phyloP scores from a whole-genome alignment of 2,797 vertebrate species.

The Anolis apletophallus region DNA sequence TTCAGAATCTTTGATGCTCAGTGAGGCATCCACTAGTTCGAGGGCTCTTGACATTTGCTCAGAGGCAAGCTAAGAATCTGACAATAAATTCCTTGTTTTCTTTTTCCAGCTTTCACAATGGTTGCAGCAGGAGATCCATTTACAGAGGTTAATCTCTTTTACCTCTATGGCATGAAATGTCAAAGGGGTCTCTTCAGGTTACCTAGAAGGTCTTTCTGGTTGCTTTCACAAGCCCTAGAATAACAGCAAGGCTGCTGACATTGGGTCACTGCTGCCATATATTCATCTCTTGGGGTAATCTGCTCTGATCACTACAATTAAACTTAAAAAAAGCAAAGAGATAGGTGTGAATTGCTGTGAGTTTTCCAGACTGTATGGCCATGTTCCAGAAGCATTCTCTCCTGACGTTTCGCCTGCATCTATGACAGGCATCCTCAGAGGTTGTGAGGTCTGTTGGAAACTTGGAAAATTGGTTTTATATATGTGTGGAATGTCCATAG shows the following conservation, averaged over 20 bases:
- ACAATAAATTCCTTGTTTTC: not conserved
- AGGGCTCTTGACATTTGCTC: not conserved
- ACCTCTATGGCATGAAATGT: slow-evolving; percentile 10
- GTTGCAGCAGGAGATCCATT: not conserved
- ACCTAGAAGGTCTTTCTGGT: not conserved
- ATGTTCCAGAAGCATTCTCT: no score
- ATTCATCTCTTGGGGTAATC: not conserved
- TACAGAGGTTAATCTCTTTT: not conserved
- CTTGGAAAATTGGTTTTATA: no score
- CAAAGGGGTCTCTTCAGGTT: not conserved
- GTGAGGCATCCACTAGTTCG: not conserved
- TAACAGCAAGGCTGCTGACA: not conserved
- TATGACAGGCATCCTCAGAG: no score
- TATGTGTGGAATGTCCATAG: no score
- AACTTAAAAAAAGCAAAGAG: slow-evolving; percentile 2
- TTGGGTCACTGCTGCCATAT: not conserved
- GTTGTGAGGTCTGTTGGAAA: no score
- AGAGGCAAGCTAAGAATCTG: slow-evolving; percentile 10
- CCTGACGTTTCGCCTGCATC: no score
- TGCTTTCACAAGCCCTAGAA: not conserved
- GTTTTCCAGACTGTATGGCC: no score
- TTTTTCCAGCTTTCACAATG: not conserved
- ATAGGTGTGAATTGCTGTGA: not conserved
- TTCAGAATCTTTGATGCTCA: not conserved
- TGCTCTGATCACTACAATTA: not conserved